Percentiles rank a stretch among this genome's conserved stretches.
phyloP scores from a whole-genome alignment of 2,797 vertebrate species.

The Scolopax rusticola region DNA sequence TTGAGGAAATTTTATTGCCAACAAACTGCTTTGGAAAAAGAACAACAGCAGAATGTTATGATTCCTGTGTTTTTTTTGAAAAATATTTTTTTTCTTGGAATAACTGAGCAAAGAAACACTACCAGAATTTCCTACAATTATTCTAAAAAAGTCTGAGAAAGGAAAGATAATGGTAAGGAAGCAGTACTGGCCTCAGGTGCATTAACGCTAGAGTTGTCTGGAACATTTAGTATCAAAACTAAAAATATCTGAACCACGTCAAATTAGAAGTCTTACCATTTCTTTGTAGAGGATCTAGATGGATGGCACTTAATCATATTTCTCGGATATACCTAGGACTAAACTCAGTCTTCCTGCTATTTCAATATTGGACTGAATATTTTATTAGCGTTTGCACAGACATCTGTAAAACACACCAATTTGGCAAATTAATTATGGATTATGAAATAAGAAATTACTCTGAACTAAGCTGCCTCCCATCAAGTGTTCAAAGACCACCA shows the following conservation, averaged over 20 bases:
- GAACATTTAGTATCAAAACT: background rate
- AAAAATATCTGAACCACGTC: background rate
- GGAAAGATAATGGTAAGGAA: background rate
- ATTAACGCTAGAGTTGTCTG: background rate
- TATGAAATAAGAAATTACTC: background rate
- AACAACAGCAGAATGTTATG: background rate
- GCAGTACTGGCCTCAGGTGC: background rate
- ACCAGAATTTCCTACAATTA: constrained; percentile 12
- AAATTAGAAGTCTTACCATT: background rate
- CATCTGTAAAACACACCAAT: background rate
- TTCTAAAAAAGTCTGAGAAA: background rate
- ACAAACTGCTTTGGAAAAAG: constrained; percentile 35
- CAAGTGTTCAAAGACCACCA: background rate
- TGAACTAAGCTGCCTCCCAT: background rate
- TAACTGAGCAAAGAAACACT: background rate
- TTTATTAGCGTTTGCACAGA: background rate
- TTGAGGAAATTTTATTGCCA: background rate
- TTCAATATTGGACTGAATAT: background rate
- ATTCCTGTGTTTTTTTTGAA: background rate
- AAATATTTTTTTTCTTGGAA: background rate
- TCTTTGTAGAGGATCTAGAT: background rate
- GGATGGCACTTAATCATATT: background rate
- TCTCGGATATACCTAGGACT: background rate
- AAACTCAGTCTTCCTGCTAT: background rate
- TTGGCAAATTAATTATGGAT: background rate